Evolutionary conservation across 2,113 vertebrate genomes (phyloP), one percentile per base, ranked within the genome.

Genomic region (Heterochromis multidens): DNA sequence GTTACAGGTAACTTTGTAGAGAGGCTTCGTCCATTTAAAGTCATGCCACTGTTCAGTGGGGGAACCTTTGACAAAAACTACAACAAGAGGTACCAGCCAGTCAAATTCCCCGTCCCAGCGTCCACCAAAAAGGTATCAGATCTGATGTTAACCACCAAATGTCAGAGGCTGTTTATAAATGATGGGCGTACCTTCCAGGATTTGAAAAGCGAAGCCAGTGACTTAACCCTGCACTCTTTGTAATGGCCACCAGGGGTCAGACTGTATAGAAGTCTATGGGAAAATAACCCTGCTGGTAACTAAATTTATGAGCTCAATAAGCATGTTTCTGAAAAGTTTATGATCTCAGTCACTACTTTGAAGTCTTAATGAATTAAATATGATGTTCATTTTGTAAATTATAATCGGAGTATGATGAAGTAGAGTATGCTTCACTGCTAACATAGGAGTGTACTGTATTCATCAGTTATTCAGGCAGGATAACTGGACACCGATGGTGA

Each of bases 51-150:
- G 74, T 97, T 91, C 88, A 78, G 49, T 8, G 96, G 96, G 2
- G 95, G 96, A 37, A 96, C 93, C 10, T 97, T 97, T 43, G 88
- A 97, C 93, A 95, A 86, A 62, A 86, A 92, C 65, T 97, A 96
- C 94, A 97, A 97, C 95, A 94, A 61, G 80, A 90, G 85, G 63
- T 96, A 87, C 88, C 86, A 91, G 23, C 95, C 96, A 11, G 87
- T 95, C 81, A 93, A 87, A 33, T 96, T 97, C 79, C 49, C 52
- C 8, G 35, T 95, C 27, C 96, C 95, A 1, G 23, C 84, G 0
- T 94, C 94, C 0, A 89, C 93, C 9, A 95, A 92, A 85, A 97
- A 96, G 95, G 96, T 96, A 87, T 77, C 5, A 0, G 3, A 31
- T 2, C 5, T 6, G 46, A 52, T n/a, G 9, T 25, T 37, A 21